A percentile compares a stretch with the other conserved stretches of the same genome.
Evolutionary conservation across 53 echinoderm and acorn worm genomes (phyloP).

Genomic region (Patiria pectinifera): DNA sequence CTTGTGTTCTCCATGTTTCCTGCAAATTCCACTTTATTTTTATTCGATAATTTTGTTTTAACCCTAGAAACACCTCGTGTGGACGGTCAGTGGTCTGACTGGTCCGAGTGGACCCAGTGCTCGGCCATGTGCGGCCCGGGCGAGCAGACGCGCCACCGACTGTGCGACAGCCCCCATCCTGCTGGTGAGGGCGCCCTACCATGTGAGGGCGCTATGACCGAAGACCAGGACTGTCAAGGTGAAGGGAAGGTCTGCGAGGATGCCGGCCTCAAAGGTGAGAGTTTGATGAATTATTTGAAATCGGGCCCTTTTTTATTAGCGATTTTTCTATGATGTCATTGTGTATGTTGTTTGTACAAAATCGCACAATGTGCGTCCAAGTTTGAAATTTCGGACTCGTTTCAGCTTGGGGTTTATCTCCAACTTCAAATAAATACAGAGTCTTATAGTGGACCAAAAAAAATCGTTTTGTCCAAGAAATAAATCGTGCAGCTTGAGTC

Average conservation of each 20-base stretch:
- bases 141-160: constrained; percentile 19
- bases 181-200: constrained; percentile 34
- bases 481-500: too few relatives aligned
- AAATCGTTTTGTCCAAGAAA: too few relatives aligned
- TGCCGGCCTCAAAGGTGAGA: constrained; percentile 9
- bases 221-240: constrained; percentile 28
- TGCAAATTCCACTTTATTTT: too few relatives aligned
- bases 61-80: constrained; percentile 14
- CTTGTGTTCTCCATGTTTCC: too few relatives aligned
- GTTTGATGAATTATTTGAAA: background rate
- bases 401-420: too few relatives aligned
- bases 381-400: too few relatives aligned
- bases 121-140: constrained; percentile 54
- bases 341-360: too few relatives aligned
- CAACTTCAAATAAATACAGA: too few relatives aligned
- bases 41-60: background rate
- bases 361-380: too few relatives aligned
- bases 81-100: constrained; percentile 54
- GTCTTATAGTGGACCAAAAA: too few relatives aligned
- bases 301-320: background rate
- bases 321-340: too few relatives aligned
- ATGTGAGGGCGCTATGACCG: constrained; percentile 57
- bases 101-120: constrained; percentile 61
- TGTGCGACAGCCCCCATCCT: constrained; percentile 41
- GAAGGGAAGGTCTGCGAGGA: constrained; percentile 9